Evolutionary conservation across 2,797 vertebrate genomes (phyloP).

Genomic region (Enteromius radiatus): DNA sequence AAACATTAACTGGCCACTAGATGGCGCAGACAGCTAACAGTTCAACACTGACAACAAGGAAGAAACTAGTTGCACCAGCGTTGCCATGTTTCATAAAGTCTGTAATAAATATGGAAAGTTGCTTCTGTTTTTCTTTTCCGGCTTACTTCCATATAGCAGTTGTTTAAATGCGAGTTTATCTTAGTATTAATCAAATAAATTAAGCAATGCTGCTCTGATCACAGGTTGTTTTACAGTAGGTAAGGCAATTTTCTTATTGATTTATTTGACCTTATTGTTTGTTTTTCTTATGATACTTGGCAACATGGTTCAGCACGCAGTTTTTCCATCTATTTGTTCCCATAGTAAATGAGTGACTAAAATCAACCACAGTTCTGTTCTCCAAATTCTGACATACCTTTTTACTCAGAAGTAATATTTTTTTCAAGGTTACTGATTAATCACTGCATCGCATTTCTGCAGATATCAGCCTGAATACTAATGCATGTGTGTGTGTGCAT

Average conservation of each 20-base stretch:
- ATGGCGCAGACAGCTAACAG: constrained; percentile 57
- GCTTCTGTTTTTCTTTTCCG: background rate
- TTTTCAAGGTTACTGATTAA: constrained; percentile 13
- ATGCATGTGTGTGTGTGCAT: background rate
- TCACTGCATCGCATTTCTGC: background rate
- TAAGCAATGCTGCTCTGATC: background rate
- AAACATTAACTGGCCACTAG: constrained; percentile 61
- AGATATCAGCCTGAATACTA: background rate
- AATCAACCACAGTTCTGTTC: constrained; percentile 6
- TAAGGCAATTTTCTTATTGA: background rate
- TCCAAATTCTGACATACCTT: background rate
- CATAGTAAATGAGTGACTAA: constrained; percentile 24
- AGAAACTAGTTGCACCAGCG: background rate
- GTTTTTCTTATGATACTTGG: background rate
- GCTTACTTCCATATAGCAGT: background rate
- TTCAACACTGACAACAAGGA: background rate
- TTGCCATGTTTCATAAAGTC: background rate
- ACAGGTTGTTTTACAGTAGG: background rate
- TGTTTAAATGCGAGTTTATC: background rate
- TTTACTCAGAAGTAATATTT: background rate
- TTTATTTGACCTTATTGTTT: background rate
- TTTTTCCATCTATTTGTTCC: background rate
- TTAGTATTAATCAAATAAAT: background rate
- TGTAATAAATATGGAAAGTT: background rate
- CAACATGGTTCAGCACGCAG: background rate